A percentile compares a stretch with the other conserved stretches of the same genome.
Conservation (phyloP, 2,113 vertebrate species). For the Ammodytes marinus region DNA sequence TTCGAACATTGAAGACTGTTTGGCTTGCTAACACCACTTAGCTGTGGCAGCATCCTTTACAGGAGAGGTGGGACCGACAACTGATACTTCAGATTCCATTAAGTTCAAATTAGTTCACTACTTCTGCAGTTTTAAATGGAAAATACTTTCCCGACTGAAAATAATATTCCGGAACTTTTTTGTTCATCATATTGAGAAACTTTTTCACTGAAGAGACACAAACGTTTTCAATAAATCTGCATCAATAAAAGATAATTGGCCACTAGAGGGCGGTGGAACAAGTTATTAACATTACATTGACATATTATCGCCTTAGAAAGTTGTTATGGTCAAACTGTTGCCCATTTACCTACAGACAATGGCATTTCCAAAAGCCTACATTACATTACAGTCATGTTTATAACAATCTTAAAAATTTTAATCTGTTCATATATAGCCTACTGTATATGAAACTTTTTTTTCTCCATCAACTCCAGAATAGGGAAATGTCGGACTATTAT, state of each 20-base stretch:
- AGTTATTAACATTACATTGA: not conserved
- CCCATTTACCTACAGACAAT: not conserved
- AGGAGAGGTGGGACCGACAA: conserved; percentile 33
- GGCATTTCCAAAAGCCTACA: not conserved
- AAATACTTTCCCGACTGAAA: not conserved
- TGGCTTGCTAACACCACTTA: conserved; percentile 42
- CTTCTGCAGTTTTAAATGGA: not conserved
- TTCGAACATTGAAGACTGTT: conserved; percentile 59
- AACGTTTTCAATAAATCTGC: not conserved
- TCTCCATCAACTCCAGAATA: not conserved
- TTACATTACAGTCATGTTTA: not conserved
- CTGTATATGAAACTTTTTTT: not conserved
- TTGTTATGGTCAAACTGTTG: not conserved
- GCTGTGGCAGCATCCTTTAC: conserved; percentile 51
- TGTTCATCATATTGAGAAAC: not conserved
- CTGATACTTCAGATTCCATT: conserved; percentile 23
- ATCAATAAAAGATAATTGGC: not conserved
- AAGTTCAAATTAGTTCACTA: conserved; percentile 27
- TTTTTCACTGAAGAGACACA: not conserved
- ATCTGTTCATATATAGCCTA: too few relatives aligned
- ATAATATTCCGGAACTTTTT: not conserved
- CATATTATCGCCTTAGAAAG: not conserved
- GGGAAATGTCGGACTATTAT: too few relatives aligned
- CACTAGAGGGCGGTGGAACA: not conserved
- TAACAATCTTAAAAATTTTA: too few relatives aligned